Evolutionary conservation across 2,113 vertebrate genomes (phyloP), one percentile per base, ranked within the genome.

Genomic region (Gymnorhina tibicen): DNA sequence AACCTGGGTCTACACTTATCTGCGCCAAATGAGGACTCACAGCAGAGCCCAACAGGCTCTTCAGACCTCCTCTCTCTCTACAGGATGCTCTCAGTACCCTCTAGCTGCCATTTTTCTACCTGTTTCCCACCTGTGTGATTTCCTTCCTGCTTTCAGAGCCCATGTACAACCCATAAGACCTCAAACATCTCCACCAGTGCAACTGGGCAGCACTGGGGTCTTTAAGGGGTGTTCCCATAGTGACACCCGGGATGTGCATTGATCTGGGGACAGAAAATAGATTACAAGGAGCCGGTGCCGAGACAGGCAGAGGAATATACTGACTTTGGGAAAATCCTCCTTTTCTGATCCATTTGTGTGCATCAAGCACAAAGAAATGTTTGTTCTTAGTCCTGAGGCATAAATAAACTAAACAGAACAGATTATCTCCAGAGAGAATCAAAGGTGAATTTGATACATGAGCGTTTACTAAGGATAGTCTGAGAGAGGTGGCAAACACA

Each of bases 401-500:
- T 39, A 93, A 87, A 73, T 53, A 85, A 79, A 89, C 74, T 77
- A 86, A 93, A 62, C n/a, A 81, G 52, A 69, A 49, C n/a, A 89
- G 76, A 53, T 95, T 85, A 92, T 68, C 83, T 92, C 88, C 50
- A 50, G 91, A 84, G 76, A 82, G 37, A 95, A 88, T 47, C 82
- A 69, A 85, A 89, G 85, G 58, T 87, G 85, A 95, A 95, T 89
- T 93, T 69, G 80, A 96, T 87, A 90, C 85, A 76, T 7, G 37
- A 79, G 80, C 9, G 0, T 88, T 95, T 95, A 91, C 84, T 84
- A 85, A 94, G 87, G 52, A 85, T 69, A 95, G 84, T 73, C 73
- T 89, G 73, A 91, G 60, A 94, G 95, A 97, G 87, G 94, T 87
- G 85, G 70, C 74, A 94, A 96, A 95, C 50, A 92, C 94, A 97